Conservation (phyloP, 2,797 vertebrate species). For the Rhincodon typus region DNA sequence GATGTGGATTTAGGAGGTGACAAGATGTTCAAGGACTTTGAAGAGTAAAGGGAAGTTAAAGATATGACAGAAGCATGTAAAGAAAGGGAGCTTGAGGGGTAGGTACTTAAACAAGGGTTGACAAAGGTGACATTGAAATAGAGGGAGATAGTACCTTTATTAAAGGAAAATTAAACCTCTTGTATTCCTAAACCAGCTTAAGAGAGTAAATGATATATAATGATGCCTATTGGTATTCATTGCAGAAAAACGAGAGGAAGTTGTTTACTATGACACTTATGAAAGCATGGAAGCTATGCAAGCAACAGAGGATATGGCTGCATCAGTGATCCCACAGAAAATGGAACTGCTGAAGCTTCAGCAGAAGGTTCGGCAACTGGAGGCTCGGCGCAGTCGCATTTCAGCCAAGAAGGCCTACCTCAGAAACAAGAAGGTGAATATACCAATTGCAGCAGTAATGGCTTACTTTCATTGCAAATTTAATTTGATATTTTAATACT, state of each 20-base stretch:
- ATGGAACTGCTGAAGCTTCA: conserved; percentile 78
- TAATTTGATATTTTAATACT: neutral
- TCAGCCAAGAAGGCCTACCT: conserved; percentile 97
- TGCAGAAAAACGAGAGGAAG: conserved; percentile 88
- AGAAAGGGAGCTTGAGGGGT: neutral
- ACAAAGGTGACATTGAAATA: neutral
- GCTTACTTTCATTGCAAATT: conserved; percentile 10
- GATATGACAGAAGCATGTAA: neutral
- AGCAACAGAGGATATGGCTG: conserved; percentile 63
- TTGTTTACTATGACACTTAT: conserved; percentile 91
- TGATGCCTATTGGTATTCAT: conserved; percentile 8
- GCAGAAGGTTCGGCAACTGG: conserved; percentile 83
- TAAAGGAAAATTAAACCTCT: neutral
- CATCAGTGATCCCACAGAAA: conserved; percentile 63
- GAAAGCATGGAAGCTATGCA: conserved; percentile 96
- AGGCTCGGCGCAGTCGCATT: conserved; percentile 87
- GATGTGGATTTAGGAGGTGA: neutral
- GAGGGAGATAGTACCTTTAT: neutral
- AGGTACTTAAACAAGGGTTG: neutral
- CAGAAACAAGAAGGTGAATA: conserved; percentile 89
- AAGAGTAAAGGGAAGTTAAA: neutral
- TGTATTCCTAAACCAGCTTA: neutral
- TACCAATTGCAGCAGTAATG: neutral
- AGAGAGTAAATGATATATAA: neutral
- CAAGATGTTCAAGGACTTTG: neutral